Conservation (phyloP, 2,113 vertebrate species). For the Athene noctua region DNA sequence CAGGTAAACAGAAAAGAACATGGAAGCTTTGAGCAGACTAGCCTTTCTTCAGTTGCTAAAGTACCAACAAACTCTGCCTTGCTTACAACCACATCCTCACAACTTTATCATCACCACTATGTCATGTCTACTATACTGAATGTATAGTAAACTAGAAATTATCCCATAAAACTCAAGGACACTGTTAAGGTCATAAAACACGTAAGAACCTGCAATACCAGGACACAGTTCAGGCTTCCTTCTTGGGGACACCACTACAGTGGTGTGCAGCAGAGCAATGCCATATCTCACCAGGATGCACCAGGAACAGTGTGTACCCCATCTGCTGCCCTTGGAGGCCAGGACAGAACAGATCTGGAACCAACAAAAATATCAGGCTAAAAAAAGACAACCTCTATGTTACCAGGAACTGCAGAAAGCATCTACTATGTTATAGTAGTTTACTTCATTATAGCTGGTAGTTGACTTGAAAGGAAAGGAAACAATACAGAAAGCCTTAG, state of each 20-base stretch:
- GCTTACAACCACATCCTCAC: background rate
- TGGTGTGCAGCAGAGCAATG: background rate
- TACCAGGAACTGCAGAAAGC: background rate
- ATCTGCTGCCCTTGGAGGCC: background rate
- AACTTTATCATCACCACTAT: background rate
- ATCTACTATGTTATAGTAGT: background rate
- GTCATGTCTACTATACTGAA: background rate
- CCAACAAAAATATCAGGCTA: background rate
- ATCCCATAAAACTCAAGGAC: background rate
- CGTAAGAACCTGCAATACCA: background rate
- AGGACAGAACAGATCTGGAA: background rate
- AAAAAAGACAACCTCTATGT: background rate
- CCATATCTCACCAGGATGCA: background rate
- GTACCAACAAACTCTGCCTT: background rate
- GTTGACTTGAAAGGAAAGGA: background rate
- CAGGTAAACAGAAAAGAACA: background rate
- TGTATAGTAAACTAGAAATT: background rate
- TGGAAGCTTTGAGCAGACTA: background rate
- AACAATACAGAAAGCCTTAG: background rate
- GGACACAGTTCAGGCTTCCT: background rate
- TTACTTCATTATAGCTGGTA: background rate
- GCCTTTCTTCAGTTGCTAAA: background rate
- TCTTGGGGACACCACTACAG: fast-evolving
- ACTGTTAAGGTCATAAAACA: background rate
- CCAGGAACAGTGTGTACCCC: background rate